Evolutionary conservation across 2,888 invertebrate species (phyloP), one percentile per base, ranked within the genome.

Genomic region (Congeria kusceri): DNA sequence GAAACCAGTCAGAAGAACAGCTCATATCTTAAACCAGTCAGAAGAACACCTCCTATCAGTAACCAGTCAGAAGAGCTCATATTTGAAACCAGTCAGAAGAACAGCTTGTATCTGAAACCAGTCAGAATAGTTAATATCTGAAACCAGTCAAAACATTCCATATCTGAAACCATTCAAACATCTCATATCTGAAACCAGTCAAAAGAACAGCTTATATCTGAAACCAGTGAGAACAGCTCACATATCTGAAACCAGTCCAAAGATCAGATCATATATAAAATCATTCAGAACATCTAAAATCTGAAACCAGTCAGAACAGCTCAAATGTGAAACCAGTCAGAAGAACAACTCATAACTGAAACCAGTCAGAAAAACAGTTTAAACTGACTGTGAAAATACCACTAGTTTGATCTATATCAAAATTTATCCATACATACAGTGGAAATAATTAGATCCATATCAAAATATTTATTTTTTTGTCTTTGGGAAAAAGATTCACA

Each of bases 321-420:
- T 81, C 81, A 65, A 74, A 81, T 49, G 77, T 81, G 68, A 25
- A 77, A 70, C 18, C 53, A 11, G n/a, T 11, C 9, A 20, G 18
- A 1, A 62, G 57, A 67, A 81, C 57, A 81, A 27, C 29, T 81
- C 81, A 65, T 77, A 81, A 56, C 81, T 81, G 68, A 25, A 77
- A 70, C 18, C 53, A 11, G n/a, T 11, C 9, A 23, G 3, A 9
- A 62, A 62, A 4, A 3, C 29, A 32, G 9, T 32, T 32, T 32
- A 32, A 7, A 32, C 32, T 32, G 4, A 9, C 9, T 32, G 32
- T 32, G 32, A 32, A 32, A 7, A n/a, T n/a, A n/a, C n/a, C n/a
- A n/a, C n/a, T n/a, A n/a, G n/a, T n/a, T n/a, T n/a, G n/a, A n/a
- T n/a, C n/a, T n/a, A n/a, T n/a, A n/a, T n/a, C n/a, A n/a, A n/a